Base-by-base conservation (phyloP, 1,140 invertebrate genomes). In the Cyphomyrmex costatus region DNA sequence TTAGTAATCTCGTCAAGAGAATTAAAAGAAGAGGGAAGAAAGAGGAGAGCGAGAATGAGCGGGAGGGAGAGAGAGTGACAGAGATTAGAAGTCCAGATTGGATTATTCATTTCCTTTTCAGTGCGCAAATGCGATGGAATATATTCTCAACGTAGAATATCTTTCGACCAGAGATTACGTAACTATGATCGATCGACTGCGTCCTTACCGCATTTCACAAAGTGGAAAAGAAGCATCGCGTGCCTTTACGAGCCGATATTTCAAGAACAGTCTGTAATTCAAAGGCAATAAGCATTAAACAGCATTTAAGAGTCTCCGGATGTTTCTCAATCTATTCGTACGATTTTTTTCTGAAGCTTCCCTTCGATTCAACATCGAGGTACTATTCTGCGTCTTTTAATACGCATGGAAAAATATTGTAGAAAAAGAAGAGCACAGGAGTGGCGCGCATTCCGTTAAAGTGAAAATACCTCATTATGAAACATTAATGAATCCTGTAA, bases 51-150 rank as follows among this genome's bases (percentile, higher is more conserved):
- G 10, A 65, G 12, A 42, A 1, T 19, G 33, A 65, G 21, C 21
- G 24, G 12, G 33, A 12, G 14, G 49, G 24, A 21, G 53, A 42
- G 36, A 42, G 36, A 42, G 36, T 10, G 4, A 56, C 16, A 24
- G 49, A 76, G 53, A 33, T 61, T 51, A 60, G 24, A 49, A 19
- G 6, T 16, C 21, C 56, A 19, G 36, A 53, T 77, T 71, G 63
- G 56, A 49, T 88, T 85, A 83, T 74, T 80, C 73, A 78, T 89
- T 88, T 85, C 65, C 58, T 78, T 42, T 53, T 84, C 24, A 10
- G 10, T 76, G 30, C 33, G 7, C 46, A 71, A 49, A 56, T 46
- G 56, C 19, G 68, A 21, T 10, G 30, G 46, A 36, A 85, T 66
- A 82, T 86, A 89, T 78, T 79, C 42, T 30, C 16, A 61, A 24